phyloP scores from a whole-genome alignment of 2,113 vertebrate species.

The Agapornis roseicollis region DNA sequence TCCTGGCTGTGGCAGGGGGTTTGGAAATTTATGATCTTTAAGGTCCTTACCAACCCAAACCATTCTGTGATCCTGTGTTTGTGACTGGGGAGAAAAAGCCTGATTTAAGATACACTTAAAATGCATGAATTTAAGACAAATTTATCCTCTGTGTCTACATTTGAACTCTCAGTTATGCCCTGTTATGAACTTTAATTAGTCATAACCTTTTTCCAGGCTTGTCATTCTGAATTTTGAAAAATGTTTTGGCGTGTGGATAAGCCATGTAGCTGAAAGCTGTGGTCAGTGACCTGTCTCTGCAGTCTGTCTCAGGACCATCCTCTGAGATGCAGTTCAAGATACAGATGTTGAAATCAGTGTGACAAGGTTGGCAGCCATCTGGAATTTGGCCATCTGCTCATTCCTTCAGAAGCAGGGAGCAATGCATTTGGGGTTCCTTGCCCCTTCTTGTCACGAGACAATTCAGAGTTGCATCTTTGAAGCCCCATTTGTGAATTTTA shows the following conservation, averaged over 20 bases:
- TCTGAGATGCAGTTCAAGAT: background rate
- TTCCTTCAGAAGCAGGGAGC: background rate
- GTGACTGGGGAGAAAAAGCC: background rate
- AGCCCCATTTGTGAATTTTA: background rate
- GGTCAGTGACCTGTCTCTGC: conserved; percentile 4
- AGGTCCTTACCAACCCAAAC: background rate
- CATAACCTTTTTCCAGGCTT: conserved; percentile 12
- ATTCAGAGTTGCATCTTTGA: background rate
- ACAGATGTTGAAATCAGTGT: conserved; percentile 11
- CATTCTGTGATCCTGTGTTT: background rate
- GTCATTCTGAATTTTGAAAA: conserved; percentile 24
- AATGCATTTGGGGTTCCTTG: background rate
- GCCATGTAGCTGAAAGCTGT: background rate
- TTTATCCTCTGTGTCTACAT: background rate
- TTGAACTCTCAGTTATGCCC: background rate
- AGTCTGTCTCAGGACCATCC: background rate
- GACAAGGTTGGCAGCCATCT: background rate
- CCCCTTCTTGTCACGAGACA: background rate
- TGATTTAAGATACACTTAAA: background rate
- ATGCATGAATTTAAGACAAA: background rate
- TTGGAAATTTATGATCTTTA: background rate
- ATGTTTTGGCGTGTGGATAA: background rate
- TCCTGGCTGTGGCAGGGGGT: background rate
- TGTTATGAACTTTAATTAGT: background rate
- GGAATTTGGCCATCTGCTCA: conserved; percentile 33